Conservation (phyloP, 2,888 invertebrate genomes). For the Pycnomerus fuliginosus region DNA sequence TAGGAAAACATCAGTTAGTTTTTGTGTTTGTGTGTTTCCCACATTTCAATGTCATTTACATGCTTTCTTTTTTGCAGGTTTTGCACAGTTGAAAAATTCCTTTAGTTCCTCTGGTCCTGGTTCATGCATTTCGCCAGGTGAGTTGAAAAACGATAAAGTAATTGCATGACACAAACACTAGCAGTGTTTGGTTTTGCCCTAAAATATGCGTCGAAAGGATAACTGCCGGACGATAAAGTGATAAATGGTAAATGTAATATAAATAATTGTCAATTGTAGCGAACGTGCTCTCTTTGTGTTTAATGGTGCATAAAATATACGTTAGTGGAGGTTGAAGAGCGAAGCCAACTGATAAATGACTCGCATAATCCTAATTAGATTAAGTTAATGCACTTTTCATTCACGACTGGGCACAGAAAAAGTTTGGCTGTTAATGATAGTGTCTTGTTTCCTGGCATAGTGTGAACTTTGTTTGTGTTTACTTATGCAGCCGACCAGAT, state of each 20-base stretch:
- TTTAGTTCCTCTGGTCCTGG: conserved; percentile 65
- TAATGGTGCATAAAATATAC: conserved; percentile 46
- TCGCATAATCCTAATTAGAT: conserved; percentile 20
- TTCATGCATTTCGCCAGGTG: conserved; percentile 64
- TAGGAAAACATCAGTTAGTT: too few species aligned
- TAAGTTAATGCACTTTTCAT: conserved; percentile 18
- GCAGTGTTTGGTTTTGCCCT: conserved; percentile 17
- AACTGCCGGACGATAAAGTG: conserved; percentile 39
- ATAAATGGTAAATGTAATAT: conserved; percentile 42
- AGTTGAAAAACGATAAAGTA: conserved; percentile 35
- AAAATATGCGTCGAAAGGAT: conserved; percentile 43
- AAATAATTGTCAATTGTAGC: conserved; percentile 45
- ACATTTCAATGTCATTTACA: background rate
- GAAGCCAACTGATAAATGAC: conserved; percentile 16
- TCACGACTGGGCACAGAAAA: conserved; percentile 2
- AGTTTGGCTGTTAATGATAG: too few species aligned
- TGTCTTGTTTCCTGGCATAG: too few species aligned
- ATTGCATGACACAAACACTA: too few species aligned
- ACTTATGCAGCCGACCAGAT: too few species aligned
- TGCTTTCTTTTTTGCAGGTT: conserved; percentile 53
- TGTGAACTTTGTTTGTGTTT: too few species aligned
- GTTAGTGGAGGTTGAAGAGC: conserved; percentile 15
- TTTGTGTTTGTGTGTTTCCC: background rate
- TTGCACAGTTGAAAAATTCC: conserved; percentile 66
- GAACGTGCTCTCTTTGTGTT: conserved; percentile 35